A percentile compares a stretch with the other conserved stretches of the same genome.
phyloP scores from a whole-genome alignment of 2,113 vertebrate genomes.

The Myiagra hebetior region DNA sequence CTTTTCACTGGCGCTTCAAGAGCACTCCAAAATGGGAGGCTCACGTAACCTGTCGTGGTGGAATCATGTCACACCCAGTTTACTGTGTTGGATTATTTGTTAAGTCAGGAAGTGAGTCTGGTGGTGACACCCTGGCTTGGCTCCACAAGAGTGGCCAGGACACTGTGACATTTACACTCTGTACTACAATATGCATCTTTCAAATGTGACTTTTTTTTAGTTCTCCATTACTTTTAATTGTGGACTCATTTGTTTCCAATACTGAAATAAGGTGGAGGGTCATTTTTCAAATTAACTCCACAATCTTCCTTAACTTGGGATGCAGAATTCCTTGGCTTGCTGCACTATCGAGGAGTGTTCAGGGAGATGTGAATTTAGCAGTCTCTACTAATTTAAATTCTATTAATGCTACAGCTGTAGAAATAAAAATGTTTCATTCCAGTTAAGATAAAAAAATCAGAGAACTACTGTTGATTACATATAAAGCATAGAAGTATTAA shows the following conservation, averaged over 20 bases:
- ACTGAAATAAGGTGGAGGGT: not conserved
- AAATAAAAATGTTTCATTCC: not conserved
- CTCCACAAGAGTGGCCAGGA: fast-evolving
- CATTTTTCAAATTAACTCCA: not conserved
- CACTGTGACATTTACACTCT: not conserved
- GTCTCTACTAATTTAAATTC: not conserved
- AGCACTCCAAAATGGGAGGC: not conserved
- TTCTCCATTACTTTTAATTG: not conserved
- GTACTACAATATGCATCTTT: fast-evolving
- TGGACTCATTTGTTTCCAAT: not conserved
- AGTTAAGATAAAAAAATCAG: not conserved
- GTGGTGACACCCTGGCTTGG: not conserved
- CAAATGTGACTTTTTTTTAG: fast-evolving
- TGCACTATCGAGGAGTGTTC: fast-evolving
- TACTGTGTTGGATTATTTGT: not conserved
- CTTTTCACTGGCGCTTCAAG: not conserved
- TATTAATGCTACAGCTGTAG: not conserved
- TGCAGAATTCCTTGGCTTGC: not conserved
- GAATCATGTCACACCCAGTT: fast-evolving
- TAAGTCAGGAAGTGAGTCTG: fast-evolving
- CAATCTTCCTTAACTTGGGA: not conserved
- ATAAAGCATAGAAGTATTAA: not conserved
- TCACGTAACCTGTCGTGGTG: fast-evolving
- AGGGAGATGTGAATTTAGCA: not conserved
- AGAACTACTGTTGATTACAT: not conserved